Evolutionary conservation across 2,797 vertebrate species (phyloP), one percentile per base, ranked within the genome.

Genomic region (Sebastes minor): DNA sequence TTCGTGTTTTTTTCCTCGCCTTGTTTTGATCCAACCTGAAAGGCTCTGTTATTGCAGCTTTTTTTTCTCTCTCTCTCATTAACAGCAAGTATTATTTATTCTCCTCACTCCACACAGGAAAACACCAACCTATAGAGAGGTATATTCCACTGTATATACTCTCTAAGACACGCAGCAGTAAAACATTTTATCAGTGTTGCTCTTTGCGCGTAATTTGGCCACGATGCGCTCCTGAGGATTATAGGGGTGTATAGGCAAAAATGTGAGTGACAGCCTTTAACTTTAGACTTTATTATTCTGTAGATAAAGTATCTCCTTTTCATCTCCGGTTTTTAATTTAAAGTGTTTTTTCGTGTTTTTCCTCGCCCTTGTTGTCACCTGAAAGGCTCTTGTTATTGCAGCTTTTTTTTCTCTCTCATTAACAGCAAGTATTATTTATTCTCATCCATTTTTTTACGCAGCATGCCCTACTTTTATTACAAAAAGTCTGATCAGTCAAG

Each of bases 201-300:
- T 81, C 49, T 79, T 77, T 79, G 35, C 35, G 66, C 69, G n/a
- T 60, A 20, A 9, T 79, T 72, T 68, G 53, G 3, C 35, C 28
- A 8, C 23, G 55, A 23, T 72, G 49, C 74, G 56, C 62, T 64
- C 42, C 42, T 10, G 66, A 67, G 76, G 71, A 78, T 70, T 65
- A 38, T 38, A 55, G 52, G 55, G 60, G 57, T 55, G 42, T 78
- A 32, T 20, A 10, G 49, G 71, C n/a, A 42, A n/a, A 63, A 30
- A 52, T 65, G 75, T 82, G 81, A 76, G 69, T 83, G 77, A 46
- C 76, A 56, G 61, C 22, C 42, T 82, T 69, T 67, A 78, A 86
- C 61, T 86, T 82, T 57, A 77, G 42, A 75, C 57, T 14, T 38
- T 49, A 6, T 77, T 53, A 5, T 76, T 76, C 20, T 66, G 30